Evolutionary conservation across 2,888 invertebrate genomes (phyloP).

Genomic region (Eupithecia dodoneata): DNA sequence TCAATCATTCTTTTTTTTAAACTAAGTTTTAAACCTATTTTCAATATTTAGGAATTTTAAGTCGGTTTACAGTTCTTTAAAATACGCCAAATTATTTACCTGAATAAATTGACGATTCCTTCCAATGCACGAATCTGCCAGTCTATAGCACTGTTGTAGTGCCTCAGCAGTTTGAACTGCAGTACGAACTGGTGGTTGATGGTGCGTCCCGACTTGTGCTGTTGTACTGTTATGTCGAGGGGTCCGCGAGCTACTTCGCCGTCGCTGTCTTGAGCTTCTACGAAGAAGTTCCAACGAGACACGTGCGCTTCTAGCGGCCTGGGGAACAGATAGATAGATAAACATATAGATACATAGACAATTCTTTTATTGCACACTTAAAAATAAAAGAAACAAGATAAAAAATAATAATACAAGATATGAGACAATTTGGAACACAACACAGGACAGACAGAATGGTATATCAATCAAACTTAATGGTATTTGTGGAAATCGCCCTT

Average conservation of each 20-base stretch:
- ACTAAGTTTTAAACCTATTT: too few species aligned
- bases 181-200: constrained; percentile 93
- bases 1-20: too few species aligned
- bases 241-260: constrained; percentile 89
- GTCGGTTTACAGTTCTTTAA: too few species aligned
- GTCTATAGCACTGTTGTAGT: constrained; percentile 87
- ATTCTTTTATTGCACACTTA: too few species aligned
- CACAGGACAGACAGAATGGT: not conserved
- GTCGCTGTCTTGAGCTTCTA: constrained; percentile 92
- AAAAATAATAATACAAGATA: too few species aligned
- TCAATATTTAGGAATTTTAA: too few species aligned
- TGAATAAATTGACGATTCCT: constrained; percentile 81
- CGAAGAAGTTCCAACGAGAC: constrained; percentile 91
- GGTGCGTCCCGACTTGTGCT: constrained; percentile 90
- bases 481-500: too few species aligned
- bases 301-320: constrained; percentile 93
- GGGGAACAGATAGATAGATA: constrained; percentile 16
- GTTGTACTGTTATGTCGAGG: constrained; percentile 87
- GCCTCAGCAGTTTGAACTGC: constrained; percentile 79
- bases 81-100: not conserved
- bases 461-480: not conserved
- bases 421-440: too few species aligned
- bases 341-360: too few species aligned
- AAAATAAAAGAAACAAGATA: too few species aligned
- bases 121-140: constrained; percentile 90